These are phyloP conservation scores for Nycticorax nycticorax DNA, from an alignment of 2,113 vertebrate species.

Conservation along the genomic window DNA sequence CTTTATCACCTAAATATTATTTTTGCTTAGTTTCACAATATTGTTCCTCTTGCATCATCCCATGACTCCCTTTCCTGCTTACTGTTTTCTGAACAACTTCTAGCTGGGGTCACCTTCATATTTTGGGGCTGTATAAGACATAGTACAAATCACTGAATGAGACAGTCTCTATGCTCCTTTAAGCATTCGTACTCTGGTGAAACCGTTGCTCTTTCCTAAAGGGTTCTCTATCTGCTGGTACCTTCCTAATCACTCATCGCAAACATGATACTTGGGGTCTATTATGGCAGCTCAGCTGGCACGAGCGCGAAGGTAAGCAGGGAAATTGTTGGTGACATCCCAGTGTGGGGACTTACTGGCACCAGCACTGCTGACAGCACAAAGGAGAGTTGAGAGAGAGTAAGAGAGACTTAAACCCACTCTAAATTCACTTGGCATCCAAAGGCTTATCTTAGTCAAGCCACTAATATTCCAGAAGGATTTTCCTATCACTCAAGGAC, in stretches of 20 bases:
- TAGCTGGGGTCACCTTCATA: not conserved
- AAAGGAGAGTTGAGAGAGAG: not conserved
- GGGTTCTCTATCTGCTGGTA: not conserved
- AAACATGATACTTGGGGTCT: not conserved
- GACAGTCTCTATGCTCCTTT: not conserved
- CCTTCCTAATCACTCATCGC: not conserved
- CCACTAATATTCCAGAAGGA: not conserved
- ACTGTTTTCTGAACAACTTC: not conserved
- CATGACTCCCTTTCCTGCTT: not conserved
- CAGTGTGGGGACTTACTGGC: not conserved
- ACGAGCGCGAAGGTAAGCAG: not conserved
- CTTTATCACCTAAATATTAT: not conserved
- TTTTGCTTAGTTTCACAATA: not conserved
- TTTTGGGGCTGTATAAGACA: not conserved
- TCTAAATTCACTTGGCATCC: not conserved
- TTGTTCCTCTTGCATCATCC: not conserved
- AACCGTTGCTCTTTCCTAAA: accelerated
- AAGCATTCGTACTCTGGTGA: accelerated
- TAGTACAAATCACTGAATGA: no score
- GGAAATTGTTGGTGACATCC: not conserved
- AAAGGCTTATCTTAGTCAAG: not conserved
- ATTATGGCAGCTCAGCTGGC: not conserved
- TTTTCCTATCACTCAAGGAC: not conserved
- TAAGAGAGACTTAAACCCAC: not conserved
- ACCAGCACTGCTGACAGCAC: not conserved